phyloP scores from a whole-genome alignment of 2,113 vertebrate genomes.

The Chaenogobius annularis region DNA sequence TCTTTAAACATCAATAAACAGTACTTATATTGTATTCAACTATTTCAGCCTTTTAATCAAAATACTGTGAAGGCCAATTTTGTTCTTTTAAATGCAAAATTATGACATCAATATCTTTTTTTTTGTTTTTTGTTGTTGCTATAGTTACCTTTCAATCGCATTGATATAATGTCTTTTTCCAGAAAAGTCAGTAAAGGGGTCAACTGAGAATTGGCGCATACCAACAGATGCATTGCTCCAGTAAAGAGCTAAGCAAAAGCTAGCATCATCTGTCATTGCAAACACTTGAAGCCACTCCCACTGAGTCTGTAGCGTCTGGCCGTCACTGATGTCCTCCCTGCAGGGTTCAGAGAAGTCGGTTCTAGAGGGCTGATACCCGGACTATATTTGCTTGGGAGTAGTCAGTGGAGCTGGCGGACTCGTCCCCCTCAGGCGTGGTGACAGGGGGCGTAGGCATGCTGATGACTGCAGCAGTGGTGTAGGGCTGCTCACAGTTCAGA shows the following conservation, averaged over 20 bases:
- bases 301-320: constrained; percentile 14
- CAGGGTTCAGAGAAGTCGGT: constrained; percentile 3
- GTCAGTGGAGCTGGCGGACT: constrained; percentile 79
- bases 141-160: constrained; percentile 5
- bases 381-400: constrained; percentile 89
- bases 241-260: constrained; percentile 10
- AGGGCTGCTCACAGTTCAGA: constrained; percentile 90
- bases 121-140: not conserved
- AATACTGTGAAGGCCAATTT: not conserved
- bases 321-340: constrained; percentile 6
- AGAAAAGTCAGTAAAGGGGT: constrained; percentile 17
- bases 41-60: not conserved
- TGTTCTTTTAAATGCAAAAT: not conserved
- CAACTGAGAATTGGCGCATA: constrained; percentile 6
- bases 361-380: constrained; percentile 92
- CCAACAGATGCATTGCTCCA: constrained; percentile 14
- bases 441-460: constrained; percentile 85
- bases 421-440: constrained; percentile 80
- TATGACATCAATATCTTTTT: not conserved
- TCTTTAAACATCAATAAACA: not conserved
- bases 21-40: not conserved
- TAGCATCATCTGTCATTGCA: not conserved
- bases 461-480: constrained; percentile 90
- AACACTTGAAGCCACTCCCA: constrained; percentile 1
- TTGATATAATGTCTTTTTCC: constrained; percentile 12